phyloP scores from a whole-genome alignment of 1,140 invertebrate genomes.

The Drosophila mojavensis region DNA sequence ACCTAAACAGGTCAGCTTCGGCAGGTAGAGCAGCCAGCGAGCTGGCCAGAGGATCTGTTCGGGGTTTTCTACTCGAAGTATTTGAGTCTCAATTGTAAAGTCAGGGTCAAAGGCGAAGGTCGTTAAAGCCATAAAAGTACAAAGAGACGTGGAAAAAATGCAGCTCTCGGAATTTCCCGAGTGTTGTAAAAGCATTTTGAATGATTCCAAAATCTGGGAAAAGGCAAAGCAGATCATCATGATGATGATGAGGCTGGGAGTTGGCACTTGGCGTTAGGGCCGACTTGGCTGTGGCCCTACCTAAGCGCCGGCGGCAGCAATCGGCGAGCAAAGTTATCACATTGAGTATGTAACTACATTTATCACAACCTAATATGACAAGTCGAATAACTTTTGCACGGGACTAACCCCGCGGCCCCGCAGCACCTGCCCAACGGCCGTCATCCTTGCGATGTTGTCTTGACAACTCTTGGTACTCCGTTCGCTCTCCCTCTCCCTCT shows the following conservation, averaged over 20 bases:
- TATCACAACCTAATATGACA: conserved; percentile 83
- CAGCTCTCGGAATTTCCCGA: conserved; percentile 65
- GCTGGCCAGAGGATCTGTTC: not conserved
- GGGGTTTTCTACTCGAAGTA: conserved; percentile 12
- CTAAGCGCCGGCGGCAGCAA: conserved; percentile 40
- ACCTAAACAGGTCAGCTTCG: conserved; percentile 21
- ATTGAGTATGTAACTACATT: conserved; percentile 81
- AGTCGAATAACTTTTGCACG: conserved; percentile 75
- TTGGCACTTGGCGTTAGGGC: conserved; percentile 1
- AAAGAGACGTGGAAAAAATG: conserved; percentile 15
- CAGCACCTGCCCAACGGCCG: not conserved
- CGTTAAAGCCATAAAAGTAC: conserved; percentile 22
- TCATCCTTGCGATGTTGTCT: not conserved
- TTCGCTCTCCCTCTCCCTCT: not conserved
- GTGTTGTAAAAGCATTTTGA: conserved; percentile 64
- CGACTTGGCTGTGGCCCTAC: conserved; percentile 9
- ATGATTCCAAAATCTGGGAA: conserved; percentile 41
- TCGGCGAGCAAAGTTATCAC: conserved; percentile 68
- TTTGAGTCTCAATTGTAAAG: conserved; percentile 27
- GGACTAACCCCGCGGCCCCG: conserved; percentile 17
- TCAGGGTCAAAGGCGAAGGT: conserved; percentile 55
- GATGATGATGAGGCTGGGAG: conserved; percentile 25
- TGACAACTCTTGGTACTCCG: not conserved
- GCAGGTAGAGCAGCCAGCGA: conserved; percentile 3
- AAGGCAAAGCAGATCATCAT: conserved; percentile 52